Base-by-base conservation (phyloP, 2,797 vertebrate species). In the Okamejei kenojei region DNA sequence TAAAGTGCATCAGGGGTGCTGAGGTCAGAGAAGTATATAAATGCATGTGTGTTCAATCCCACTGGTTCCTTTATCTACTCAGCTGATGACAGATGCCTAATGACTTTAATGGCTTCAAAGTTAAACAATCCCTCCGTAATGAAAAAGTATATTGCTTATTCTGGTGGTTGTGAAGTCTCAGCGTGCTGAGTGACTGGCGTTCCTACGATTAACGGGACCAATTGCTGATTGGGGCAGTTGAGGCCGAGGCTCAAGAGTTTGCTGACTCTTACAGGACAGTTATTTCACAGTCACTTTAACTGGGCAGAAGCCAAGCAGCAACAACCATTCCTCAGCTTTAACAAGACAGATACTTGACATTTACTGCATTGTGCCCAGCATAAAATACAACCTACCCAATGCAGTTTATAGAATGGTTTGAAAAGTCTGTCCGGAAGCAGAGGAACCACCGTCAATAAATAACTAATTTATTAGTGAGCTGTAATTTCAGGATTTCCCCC, bases 251-350 rank as follows among this genome's bases (percentile, higher is more conserved):
- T 6, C 19, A 73, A 35, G 23, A 91, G 68, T 54, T 91, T 74
- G 90, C 90, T 74, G 65, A 91, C 65, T 91, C 68, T 73, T 0
- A 35, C 90, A 73, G 21, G 88, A 32, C 65, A 9, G 38, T 73
- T 35, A 71, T 74, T 91, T 74, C 45, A 71, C 68, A 38, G 90
- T 54, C 68, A 54, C 9, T 91, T 90, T 90, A 90, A 68, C n/a
- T 90, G 86, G 86, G 63, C 32, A 32, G 71, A 35, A 73, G 90
- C 90, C 90, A 91, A 91, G 29, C 65, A 73, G 35, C 71, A 91
- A 73, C 35, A 68, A 2, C 2, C n/a, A 35, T 88, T n/a, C 35
- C 68, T 91, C 68, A 71, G 38, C 90, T 74, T 91, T 91, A 91
- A 91, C 7, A n/a, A 91, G 90, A 91, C 65, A 74, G 11, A 32